phyloP scores from a whole-genome alignment of 2,113 vertebrate genomes.

The Condylura cristata region DNA sequence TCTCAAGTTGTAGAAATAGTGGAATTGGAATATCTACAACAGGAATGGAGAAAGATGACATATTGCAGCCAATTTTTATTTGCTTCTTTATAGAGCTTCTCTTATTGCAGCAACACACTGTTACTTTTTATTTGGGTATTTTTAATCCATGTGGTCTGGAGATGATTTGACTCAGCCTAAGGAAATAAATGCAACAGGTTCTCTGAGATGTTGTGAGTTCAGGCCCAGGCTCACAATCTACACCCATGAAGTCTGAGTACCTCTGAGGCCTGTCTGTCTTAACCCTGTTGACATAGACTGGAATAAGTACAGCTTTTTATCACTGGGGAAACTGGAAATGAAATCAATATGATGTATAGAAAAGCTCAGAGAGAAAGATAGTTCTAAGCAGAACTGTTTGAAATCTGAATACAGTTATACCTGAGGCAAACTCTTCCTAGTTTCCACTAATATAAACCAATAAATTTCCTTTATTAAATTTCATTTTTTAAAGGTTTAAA shows the following conservation, averaged over 20 bases:
- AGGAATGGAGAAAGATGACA: not conserved
- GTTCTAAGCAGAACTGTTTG: not conserved
- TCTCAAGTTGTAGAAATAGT: not conserved
- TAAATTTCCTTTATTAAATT: not conserved
- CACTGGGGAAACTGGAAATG: not conserved
- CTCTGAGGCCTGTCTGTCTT: not conserved
- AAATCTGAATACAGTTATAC: not conserved
- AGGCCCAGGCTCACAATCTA: not conserved
- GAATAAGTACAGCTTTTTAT: not conserved
- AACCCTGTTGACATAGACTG: not conserved
- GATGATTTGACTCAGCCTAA: not conserved
- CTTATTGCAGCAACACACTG: not conserved
- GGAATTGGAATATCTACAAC: not conserved
- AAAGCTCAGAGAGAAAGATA: not conserved
- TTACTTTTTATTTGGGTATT: not conserved
- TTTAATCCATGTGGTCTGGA: not conserved
- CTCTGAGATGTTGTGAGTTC: not conserved
- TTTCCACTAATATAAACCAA: not conserved
- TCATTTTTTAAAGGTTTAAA: not conserved
- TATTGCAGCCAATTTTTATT: not conserved
- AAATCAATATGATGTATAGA: not conserved
- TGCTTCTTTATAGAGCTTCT: not conserved
- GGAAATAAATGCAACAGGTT: not conserved
- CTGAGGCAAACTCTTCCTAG: not conserved
- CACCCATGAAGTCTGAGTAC: not conserved